phyloP scores from a whole-genome alignment of 2,888 invertebrate genomes.

The Cordilura impudica region DNA sequence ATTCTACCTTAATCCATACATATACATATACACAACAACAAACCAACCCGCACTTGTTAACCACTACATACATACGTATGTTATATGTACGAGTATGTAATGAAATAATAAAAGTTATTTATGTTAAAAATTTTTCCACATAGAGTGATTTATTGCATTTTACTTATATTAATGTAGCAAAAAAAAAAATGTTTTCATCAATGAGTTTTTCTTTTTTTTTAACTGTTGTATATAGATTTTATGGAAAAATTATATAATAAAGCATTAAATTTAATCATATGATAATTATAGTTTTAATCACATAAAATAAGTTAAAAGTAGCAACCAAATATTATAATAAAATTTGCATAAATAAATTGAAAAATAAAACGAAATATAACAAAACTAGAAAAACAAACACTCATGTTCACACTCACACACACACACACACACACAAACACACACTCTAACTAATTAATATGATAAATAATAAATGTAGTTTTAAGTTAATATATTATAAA shows the following conservation, averaged over 20 bases:
- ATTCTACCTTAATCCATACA: too few relatives aligned
- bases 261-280: slow-evolving; percentile 45
- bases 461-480: slow-evolving; percentile 29
- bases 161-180: neutral
- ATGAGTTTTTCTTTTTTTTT: neutral
- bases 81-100: too few relatives aligned
- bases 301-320: slow-evolving; percentile 38
- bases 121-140: neutral
- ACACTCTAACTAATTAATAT: slow-evolving; percentile 49
- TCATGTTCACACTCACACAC: neutral
- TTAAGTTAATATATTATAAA: slow-evolving; percentile 27
- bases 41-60: too few relatives aligned
- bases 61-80: too few relatives aligned
- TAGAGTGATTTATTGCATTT: neutral
- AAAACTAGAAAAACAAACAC: neutral
- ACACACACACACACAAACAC: slow-evolving; percentile 5
- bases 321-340: slow-evolving; percentile 22
- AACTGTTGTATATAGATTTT: slow-evolving; percentile 30
- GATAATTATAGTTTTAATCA: slow-evolving; percentile 44
- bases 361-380: slow-evolving; percentile 18
- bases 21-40: too few relatives aligned
- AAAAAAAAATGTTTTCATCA: neutral
- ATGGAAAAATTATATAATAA: slow-evolving; percentile 7
- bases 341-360: slow-evolving; percentile 38
- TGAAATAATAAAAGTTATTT: neutral